Percentiles rank a stretch among this genome's conserved stretches.
phyloP scores from a whole-genome alignment of 2,888 invertebrate genomes.

The Yponomeuta plumbellus region DNA sequence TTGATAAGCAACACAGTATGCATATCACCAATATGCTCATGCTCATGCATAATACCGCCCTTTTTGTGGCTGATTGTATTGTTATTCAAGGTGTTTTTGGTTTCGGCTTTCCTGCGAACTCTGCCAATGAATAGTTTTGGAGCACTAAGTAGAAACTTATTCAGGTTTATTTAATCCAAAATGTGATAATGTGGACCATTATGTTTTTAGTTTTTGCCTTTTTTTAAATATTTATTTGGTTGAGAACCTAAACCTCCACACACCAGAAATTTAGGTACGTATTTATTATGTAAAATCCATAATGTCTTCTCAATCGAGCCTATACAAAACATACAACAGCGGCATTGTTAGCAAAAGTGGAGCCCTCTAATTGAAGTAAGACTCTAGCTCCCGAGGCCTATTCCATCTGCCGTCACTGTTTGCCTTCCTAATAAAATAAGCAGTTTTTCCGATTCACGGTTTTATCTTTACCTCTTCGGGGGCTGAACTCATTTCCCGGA shows the following conservation, averaged over 20 bases:
- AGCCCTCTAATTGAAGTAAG: not conserved
- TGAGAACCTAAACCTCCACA: not conserved
- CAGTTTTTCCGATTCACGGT: conserved; percentile 69
- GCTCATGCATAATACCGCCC: too few relatives aligned
- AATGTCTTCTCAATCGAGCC: not conserved
- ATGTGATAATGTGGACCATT: too few relatives aligned
- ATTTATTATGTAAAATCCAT: not conserved
- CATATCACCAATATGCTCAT: too few relatives aligned
- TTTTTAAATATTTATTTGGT: too few relatives aligned
- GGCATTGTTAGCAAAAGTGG: not conserved
- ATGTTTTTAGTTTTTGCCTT: too few relatives aligned
- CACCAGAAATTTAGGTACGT: not conserved
- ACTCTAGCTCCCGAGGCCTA: conserved; percentile 34
- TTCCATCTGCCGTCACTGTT: conserved; percentile 30
- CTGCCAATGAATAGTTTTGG: too few relatives aligned
- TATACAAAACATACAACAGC: not conserved
- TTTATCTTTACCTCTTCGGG: conserved; percentile 50
- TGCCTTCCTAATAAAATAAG: conserved; percentile 66
- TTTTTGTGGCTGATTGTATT: too few relatives aligned
- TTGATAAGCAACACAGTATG: too few relatives aligned
- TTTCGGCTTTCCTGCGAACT: too few relatives aligned
- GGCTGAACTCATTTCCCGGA: not conserved
- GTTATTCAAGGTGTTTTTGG: too few relatives aligned
- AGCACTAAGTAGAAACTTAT: too few relatives aligned
- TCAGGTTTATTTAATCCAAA: too few relatives aligned